Base-by-base conservation (phyloP, 1,140 invertebrate genomes). In the Pinna nobilis region DNA sequence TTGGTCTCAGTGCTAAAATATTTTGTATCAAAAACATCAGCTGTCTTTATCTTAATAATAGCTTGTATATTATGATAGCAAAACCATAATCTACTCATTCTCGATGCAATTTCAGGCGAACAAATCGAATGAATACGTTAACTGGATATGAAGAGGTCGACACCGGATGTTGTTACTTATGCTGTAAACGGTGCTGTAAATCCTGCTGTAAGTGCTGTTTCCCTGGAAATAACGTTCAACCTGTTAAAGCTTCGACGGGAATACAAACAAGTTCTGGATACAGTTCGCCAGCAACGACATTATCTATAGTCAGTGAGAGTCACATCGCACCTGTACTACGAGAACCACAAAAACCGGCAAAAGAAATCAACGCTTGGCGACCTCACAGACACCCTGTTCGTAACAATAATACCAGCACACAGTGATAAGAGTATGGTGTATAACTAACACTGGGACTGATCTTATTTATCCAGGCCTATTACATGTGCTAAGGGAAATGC, bases 371-470 rank as follows among this genome's bases (percentile, higher is more conserved):
- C 13, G 39, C 28, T 9, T 75, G 73, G 69, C 49, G 67, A 63
- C 77, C 69, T 3, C 77, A 76, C 59, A 55, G 61, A n/a, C 35
- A 76, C 28, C 71, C 68, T 6, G 39, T 74, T 3, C 23, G 72
- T 1, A 70, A 61, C 28, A 71, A 61, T 39, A 78, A 74, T 64
- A 78, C 72, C 23, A 78, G 73, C 44, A 78, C 69, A n/a, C n/a
- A n/a, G n/a, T n/a, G n/a, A n/a, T n/a, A n/a, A n/a, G n/a, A n/a
- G n/a, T n/a, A n/a, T n/a, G n/a, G n/a, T n/a, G n/a, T n/a, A n/a
- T n/a, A n/a, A n/a, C n/a, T n/a, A n/a, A n/a, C n/a, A n/a, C n/a
- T n/a, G n/a, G n/a, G n/a, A n/a, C n/a, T n/a, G n/a, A n/a, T n/a
- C n/a, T n/a, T n/a, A n/a, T n/a, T n/a, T n/a, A n/a, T n/a, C n/a